These are phyloP conservation scores for Percopsis omiscomaycus DNA, from an alignment of 2,797 vertebrate genomes.

Conservation along the genomic window DNA sequence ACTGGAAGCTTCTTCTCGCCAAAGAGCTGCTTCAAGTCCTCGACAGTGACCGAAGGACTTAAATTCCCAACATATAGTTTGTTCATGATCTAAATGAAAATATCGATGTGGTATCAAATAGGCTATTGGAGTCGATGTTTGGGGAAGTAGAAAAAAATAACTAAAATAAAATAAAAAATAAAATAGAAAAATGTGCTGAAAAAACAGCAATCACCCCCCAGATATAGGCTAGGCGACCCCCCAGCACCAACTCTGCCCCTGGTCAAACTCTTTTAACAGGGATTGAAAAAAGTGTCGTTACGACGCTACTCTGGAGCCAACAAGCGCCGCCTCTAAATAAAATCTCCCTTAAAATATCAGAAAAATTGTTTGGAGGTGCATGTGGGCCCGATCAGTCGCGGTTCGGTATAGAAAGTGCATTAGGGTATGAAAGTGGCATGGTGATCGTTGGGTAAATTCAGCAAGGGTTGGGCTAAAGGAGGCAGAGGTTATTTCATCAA, in stretches of 20 bases:
- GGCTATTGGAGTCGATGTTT: slow-evolving; percentile 39
- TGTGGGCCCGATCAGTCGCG: slow-evolving; percentile 53
- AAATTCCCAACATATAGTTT: slow-evolving; percentile 96
- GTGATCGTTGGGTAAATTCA: slow-evolving; percentile 62
- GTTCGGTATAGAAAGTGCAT: slow-evolving; percentile 46
- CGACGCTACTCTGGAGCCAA: slow-evolving; percentile 80
- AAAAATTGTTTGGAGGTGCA: slow-evolving; percentile 75
- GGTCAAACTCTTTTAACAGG: slow-evolving; percentile 83
- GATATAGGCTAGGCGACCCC: slow-evolving; percentile 76
- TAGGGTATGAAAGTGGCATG: slow-evolving; percentile 62
- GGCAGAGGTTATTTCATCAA: slow-evolving; percentile 67
- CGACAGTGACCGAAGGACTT: slow-evolving; percentile 91
- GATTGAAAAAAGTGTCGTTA: slow-evolving; percentile 81
- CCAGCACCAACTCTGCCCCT: slow-evolving; percentile 81
- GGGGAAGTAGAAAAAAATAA: slow-evolving; percentile 55
- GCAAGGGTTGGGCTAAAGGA: slow-evolving; percentile 65
- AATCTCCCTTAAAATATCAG: slow-evolving; percentile 77
- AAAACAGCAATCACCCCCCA: slow-evolving; percentile 72
- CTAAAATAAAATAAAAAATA: slow-evolving; percentile 51
- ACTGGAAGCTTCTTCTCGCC: slow-evolving; percentile 88
- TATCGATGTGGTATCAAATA: slow-evolving; percentile 68
- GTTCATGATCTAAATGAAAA: slow-evolving; percentile 87
- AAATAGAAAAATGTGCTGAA: slow-evolving; percentile 56
- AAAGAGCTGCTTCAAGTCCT: slow-evolving; percentile 92
- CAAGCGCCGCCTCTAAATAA: slow-evolving; percentile 85